Percentiles rank a stretch among this genome's conserved stretches.
These are phyloP conservation scores for Gambusia holbrooki DNA, from an alignment of 2,113 vertebrate species.

Conservation along the genomic window DNA sequence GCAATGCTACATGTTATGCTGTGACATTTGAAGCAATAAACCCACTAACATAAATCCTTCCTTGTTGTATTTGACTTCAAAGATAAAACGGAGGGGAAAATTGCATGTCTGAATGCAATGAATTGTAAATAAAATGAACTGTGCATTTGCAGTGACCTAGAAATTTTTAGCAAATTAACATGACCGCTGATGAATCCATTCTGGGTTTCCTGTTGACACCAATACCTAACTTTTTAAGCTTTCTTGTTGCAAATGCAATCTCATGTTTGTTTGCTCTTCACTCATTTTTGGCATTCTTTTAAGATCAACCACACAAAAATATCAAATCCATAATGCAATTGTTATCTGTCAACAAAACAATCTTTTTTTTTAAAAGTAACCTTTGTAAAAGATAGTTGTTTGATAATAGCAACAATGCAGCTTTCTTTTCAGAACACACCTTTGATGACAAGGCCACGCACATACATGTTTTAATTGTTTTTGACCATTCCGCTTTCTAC, in stretches of 20 bases:
- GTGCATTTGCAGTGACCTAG: not conserved
- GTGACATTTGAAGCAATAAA: slow-evolving; percentile 1
- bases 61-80: not conserved
- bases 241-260: not conserved
- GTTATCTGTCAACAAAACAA: not conserved
- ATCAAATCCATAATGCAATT: not conserved
- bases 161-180: not conserved
- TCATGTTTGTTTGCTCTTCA: not conserved
- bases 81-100: not conserved
- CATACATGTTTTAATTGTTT: not conserved
- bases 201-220: slow-evolving; percentile 11
- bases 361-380: not conserved
- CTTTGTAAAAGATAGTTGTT: not conserved
- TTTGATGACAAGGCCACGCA: slow-evolving; percentile 7
- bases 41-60: slow-evolving; percentile 10
- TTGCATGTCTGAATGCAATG: not conserved
- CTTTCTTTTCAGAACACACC: not conserved
- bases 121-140: not conserved
- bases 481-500: slow-evolving; percentile 4
- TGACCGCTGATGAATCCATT: not conserved
- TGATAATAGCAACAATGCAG: slow-evolving; percentile 5
- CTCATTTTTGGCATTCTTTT: not conserved
- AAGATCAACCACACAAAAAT: not conserved
- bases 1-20: not conserved
- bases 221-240: not conserved